phyloP scores from a whole-genome alignment of 2,888 invertebrate genomes.

The Autographa pulchrina region DNA sequence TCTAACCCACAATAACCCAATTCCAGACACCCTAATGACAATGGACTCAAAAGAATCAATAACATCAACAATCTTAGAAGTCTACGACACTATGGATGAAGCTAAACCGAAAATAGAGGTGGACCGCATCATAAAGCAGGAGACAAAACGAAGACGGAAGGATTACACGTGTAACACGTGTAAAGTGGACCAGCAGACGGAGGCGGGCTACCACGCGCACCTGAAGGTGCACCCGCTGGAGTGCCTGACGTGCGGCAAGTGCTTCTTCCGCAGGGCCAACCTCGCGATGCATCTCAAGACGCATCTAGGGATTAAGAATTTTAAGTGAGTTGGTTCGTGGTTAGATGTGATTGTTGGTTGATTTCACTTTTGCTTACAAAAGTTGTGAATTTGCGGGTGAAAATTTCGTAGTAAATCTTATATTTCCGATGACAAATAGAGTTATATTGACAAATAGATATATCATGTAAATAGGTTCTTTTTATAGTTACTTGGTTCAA shows the following conservation, averaged over 20 bases:
- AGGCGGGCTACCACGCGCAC: constrained; percentile 92
- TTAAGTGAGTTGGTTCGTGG: constrained; percentile 79
- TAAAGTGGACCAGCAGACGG: constrained; percentile 91
- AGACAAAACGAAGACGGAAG: constrained; percentile 71
- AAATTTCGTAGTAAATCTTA: too few species aligned
- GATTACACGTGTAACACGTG: constrained; percentile 83
- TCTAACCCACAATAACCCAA: background rate
- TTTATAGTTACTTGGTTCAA: too few species aligned
- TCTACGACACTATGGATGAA: constrained; percentile 76
- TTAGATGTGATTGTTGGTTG: background rate
- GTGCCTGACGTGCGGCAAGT: constrained; percentile 95
- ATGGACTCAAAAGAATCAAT: constrained; percentile 79
- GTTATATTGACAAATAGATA: too few species aligned
- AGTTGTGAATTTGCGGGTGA: too few species aligned
- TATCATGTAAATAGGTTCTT: too few species aligned
- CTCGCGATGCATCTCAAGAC: constrained; percentile 94
- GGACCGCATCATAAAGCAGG: constrained; percentile 82
- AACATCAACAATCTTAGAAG: constrained; percentile 73
- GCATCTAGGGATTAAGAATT: constrained; percentile 94
- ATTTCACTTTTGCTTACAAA: too few species aligned
- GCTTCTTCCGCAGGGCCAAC: constrained; percentile 93
- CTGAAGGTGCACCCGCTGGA: constrained; percentile 94
- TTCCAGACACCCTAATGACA: constrained; percentile 71
- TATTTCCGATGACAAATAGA: too few species aligned
- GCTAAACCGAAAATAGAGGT: constrained; percentile 83